Evolutionary conservation across 1,140 invertebrate genomes (phyloP).

Genomic region (Drosophila orena): DNA sequence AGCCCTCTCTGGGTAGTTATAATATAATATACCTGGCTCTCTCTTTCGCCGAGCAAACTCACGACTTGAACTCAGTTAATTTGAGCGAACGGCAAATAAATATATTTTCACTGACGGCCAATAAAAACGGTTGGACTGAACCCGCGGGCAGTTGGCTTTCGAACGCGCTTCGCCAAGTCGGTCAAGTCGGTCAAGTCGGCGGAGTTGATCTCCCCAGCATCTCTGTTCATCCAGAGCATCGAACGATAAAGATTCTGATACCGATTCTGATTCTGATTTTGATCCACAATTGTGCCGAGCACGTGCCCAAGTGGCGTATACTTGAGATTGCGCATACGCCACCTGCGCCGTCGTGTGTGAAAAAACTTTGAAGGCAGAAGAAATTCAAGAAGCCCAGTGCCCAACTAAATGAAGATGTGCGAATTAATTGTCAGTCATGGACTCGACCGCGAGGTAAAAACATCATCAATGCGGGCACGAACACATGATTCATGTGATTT

Average conservation of each 20-base stretch:
- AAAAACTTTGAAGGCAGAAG: background rate
- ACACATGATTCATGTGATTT: conserved; percentile 51
- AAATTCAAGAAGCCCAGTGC: conserved; percentile 1
- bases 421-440: conserved; percentile 79
- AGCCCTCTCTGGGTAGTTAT: background rate
- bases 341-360: conserved; percentile 1
- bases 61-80: conserved; percentile 49
- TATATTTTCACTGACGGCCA: conserved; percentile 46
- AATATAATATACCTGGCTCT: conserved; percentile 2
- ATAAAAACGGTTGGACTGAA: conserved; percentile 62
- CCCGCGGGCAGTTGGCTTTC: conserved; percentile 57
- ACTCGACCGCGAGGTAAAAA: conserved; percentile 74
- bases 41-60: conserved; percentile 25
- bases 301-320: conserved; percentile 53
- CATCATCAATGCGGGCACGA: conserved; percentile 20
- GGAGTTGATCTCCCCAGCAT: conserved; percentile 18
- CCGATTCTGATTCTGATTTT: background rate
- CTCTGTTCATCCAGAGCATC: conserved; percentile 18
- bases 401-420: conserved; percentile 66
- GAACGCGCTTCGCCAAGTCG: conserved; percentile 55
- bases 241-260: conserved; percentile 38
- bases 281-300: conserved; percentile 27
- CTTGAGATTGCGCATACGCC: conserved; percentile 44
- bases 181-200: conserved; percentile 23
- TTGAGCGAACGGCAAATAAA: conserved; percentile 47